Evolutionary conservation across 2,797 vertebrate species (phyloP).

Genomic region (Acanthiza pusilla): DNA sequence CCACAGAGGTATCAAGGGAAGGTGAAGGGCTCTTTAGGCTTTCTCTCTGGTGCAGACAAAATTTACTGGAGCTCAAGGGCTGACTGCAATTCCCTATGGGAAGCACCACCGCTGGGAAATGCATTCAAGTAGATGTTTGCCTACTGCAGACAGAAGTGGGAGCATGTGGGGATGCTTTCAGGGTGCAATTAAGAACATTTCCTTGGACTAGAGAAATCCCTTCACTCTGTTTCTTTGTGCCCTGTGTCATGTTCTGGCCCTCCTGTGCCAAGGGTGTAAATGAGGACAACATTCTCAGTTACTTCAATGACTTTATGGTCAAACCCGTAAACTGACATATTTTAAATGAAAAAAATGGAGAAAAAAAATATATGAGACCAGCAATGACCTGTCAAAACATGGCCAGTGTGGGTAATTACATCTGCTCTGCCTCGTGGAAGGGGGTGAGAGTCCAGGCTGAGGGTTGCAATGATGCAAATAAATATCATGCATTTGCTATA

Average conservation of each 20-base stretch:
- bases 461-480: background rate
- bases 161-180: slow-evolving; percentile 5
- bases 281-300: background rate
- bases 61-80: background rate
- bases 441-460: background rate
- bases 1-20: slow-evolving; percentile 23
- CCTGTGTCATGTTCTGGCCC: background rate
- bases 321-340: background rate
- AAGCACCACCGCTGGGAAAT: slow-evolving; percentile 17
- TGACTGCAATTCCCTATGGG: background rate
- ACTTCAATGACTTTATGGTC: background rate
- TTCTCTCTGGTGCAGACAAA: slow-evolving; percentile 28
- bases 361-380: background rate
- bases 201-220: background rate
- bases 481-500: background rate
- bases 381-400: background rate
- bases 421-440: background rate
- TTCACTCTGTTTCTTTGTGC: background rate
- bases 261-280: background rate
- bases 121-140: background rate
- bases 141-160: slow-evolving; percentile 1
- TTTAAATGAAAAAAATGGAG: background rate
- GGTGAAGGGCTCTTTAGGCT: slow-evolving; percentile 33
- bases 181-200: slow-evolving; percentile 54
- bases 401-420: background rate